Base-by-base conservation (phyloP, 1,140 invertebrate species). In the Caenorhabditis inopinata region DNA sequence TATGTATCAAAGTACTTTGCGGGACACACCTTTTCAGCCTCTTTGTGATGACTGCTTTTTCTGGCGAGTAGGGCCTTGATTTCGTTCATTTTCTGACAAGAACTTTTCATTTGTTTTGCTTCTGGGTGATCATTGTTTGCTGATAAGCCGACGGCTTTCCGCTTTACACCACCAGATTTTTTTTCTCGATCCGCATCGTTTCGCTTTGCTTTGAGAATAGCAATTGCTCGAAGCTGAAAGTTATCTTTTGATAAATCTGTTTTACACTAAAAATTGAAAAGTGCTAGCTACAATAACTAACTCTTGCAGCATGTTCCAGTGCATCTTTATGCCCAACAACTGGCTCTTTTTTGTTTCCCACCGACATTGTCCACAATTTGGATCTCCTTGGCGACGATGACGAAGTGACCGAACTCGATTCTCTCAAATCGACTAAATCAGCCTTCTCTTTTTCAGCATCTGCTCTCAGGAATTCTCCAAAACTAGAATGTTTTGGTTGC, bases 31-130 rank as follows among this genome's bases (percentile, higher is more conserved):
- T 62, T 58, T 1, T 78, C 47, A 3, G 76, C 76, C 21, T 78
- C 76, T 4, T 78, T 45, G 16, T 78, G 49, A 21, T 78, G 76
- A 27, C 11, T 47, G 38, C 76, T 78, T 21, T 78, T 78, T 18
- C 45, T 78, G 12, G 49, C 53, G 2, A 78, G 32, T 11, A 78
- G 25, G 9, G 49, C 53, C 27, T 25, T 38, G 16, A 78, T 62
- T 47, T 78, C 76, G 7, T 78, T 53, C 53, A 58, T 78, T 51
- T 62, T 68, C 9, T 45, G 49, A n/a, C 46, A 18, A 2, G 75
- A 51, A 14, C 53, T 53, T 23, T 42, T 51, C 32, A 35, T 16
- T 35, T 14, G 62, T 42, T 58, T 53, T 25, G 49, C 48, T 21
- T 76, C 27, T 4, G 45, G n/a, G 16, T 3, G 3, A 25, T 7